Evolutionary conservation across 2,888 invertebrate species (phyloP).

Genomic region (Cacoxenus indagator): DNA sequence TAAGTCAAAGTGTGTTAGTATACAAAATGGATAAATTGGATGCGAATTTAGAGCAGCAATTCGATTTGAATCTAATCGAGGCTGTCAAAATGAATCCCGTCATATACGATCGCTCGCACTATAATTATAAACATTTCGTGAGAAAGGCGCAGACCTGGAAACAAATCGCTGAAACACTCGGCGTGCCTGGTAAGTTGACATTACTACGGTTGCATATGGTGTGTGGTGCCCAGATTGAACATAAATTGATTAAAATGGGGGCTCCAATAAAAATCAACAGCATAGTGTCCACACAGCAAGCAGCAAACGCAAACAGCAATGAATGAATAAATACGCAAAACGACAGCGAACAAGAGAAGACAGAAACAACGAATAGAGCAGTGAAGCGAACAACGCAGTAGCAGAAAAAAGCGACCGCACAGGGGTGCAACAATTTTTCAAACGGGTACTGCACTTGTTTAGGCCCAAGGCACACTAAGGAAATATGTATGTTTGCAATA

Average conservation of each 20-base stretch:
- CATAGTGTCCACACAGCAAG: slow-evolving; percentile 9
- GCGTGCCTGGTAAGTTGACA: slow-evolving; percentile 67
- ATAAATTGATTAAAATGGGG: slow-evolving; percentile 1
- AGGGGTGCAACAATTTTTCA: not conserved
- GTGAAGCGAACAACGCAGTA: slow-evolving; percentile 12
- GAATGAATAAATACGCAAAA: slow-evolving; percentile 16
- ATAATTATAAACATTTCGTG: slow-evolving; percentile 66
- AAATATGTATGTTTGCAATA: too few relatives aligned
- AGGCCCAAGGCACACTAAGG: too few relatives aligned
- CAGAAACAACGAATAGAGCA: not conserved
- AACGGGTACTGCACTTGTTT: not conserved
- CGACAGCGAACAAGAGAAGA: not conserved
- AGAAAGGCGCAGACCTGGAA: slow-evolving; percentile 68
- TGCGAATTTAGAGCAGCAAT: slow-evolving; percentile 67
- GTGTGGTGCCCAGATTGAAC: not conserved
- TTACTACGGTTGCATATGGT: not conserved
- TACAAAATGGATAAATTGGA: slow-evolving; percentile 65
- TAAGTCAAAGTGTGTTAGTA: slow-evolving; percentile 44
- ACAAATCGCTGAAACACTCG: slow-evolving; percentile 66
- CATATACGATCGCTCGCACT: slow-evolving; percentile 67
- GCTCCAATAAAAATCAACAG: not conserved
- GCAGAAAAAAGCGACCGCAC: slow-evolving; percentile 1
- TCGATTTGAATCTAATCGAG: slow-evolving; percentile 66
- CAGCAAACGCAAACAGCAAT: slow-evolving; percentile 8
- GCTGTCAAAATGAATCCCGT: slow-evolving; percentile 68